Percentiles rank a stretch among this genome's conserved stretches.
Evolutionary conservation across 2,113 vertebrate species (phyloP).

Genomic region (Dolichotis patagonum): DNA sequence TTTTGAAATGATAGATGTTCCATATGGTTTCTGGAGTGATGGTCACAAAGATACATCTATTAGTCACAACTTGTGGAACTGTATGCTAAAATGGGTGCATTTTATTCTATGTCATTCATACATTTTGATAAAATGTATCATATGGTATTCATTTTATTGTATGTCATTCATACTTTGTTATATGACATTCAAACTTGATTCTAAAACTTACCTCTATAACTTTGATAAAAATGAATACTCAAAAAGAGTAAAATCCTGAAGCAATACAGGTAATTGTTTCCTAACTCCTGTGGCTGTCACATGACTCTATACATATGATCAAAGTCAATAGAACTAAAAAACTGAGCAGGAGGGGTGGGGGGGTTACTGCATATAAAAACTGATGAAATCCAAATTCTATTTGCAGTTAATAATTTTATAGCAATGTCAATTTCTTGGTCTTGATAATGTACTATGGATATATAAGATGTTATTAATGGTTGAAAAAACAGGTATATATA

Average conservation of each 20-base stretch:
- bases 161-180: not conserved
- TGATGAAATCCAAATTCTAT: constrained; percentile 13
- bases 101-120: not conserved
- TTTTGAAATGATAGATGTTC: not conserved
- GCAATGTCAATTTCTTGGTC: not conserved
- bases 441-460: constrained; percentile 27
- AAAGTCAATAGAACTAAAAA: constrained; percentile 19
- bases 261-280: constrained; percentile 11
- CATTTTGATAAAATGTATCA: not conserved
- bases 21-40: not conserved
- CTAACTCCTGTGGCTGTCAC: not conserved
- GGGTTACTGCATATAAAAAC: not conserved
- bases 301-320: not conserved
- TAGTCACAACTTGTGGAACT: not conserved
- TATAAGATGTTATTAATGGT: not conserved
- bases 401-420: not conserved
- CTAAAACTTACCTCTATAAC: constrained; percentile 6
- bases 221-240: not conserved
- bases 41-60: not conserved
- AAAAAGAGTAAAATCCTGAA: constrained; percentile 27
- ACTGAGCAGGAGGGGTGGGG: not conserved
- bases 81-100: not conserved
- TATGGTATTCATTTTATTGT: not conserved
- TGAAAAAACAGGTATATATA: not conserved
- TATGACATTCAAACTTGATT: not conserved